phyloP scores from a whole-genome alignment of 2,113 vertebrate genomes.

The Micronisus gabar region DNA sequence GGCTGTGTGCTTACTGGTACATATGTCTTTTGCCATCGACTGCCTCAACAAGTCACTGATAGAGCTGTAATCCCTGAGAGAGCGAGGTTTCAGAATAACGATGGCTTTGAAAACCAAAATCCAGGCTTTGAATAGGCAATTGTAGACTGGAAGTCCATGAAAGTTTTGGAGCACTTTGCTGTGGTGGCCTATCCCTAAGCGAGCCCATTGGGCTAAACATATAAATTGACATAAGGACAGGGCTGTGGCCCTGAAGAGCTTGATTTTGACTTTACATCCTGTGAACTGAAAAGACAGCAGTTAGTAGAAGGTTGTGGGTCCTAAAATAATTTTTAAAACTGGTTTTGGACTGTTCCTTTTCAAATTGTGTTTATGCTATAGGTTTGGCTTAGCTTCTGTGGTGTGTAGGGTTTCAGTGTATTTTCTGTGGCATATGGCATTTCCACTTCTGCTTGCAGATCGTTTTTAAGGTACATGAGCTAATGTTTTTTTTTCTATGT shows the following conservation, averaged over 20 bases:
- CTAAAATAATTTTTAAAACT: neutral
- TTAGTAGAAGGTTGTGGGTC: neutral
- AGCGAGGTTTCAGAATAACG: neutral
- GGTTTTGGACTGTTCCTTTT: neutral
- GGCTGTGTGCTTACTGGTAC: neutral
- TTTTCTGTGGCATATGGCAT: neutral
- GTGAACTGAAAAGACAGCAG: neutral
- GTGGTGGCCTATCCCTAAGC: neutral
- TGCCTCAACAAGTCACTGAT: neutral
- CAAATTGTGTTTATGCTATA: neutral
- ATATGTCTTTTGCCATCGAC: fast-evolving
- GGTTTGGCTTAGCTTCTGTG: neutral
- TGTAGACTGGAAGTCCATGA: neutral
- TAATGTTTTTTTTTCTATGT: neutral
- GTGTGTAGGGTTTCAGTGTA: neutral
- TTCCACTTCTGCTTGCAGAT: neutral
- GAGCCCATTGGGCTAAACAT: neutral
- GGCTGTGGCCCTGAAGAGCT: neutral
- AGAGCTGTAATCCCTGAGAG: neutral
- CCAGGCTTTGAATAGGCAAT: neutral
- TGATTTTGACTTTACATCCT: neutral
- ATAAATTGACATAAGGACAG: neutral
- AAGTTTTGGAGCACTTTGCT: neutral
- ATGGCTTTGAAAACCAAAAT: neutral
- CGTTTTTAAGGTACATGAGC: neutral